Evolutionary conservation across 2,888 invertebrate genomes (phyloP).

Genomic region (Eristalis tenax): DNA sequence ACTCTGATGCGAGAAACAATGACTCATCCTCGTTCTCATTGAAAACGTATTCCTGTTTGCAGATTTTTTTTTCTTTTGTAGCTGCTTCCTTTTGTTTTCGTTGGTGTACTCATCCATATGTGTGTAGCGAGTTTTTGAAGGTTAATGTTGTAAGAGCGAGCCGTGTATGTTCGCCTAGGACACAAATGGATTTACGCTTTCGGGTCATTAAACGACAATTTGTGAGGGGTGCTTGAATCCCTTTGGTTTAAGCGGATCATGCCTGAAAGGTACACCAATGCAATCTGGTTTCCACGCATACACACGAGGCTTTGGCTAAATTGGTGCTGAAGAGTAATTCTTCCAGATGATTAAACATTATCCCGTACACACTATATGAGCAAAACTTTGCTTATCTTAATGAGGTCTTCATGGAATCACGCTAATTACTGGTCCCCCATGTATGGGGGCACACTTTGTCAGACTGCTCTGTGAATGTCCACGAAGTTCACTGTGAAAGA

Average conservation of each 20-base stretch:
- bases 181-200: slow-evolving; percentile 30
- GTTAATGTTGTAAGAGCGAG: slow-evolving; percentile 10
- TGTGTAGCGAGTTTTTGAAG: slow-evolving; percentile 24
- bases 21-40: slow-evolving; percentile 5
- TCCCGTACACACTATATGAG: background rate
- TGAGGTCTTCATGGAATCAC: background rate
- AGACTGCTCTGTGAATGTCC: too few relatives aligned
- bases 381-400: background rate
- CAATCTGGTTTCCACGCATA: slow-evolving; percentile 7
- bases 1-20: background rate
- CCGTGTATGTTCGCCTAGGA: background rate
- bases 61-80: background rate
- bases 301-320: background rate
- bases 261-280: background rate
- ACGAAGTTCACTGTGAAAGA: too few relatives aligned
- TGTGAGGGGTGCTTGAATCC: background rate
- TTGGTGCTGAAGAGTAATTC: background rate
- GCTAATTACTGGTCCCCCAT: background rate
- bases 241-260: slow-evolving; percentile 13
- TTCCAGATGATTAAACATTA: background rate
- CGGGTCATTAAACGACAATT: slow-evolving; percentile 51
- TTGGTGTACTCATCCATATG: background rate
- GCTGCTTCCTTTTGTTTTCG: background rate
- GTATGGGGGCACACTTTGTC: background rate
- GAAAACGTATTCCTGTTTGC: slow-evolving; percentile 11